Evolutionary conservation across 2,113 vertebrate species (phyloP), one percentile per base, ranked within the genome.

Genomic region (Budorcas taxicolor): DNA sequence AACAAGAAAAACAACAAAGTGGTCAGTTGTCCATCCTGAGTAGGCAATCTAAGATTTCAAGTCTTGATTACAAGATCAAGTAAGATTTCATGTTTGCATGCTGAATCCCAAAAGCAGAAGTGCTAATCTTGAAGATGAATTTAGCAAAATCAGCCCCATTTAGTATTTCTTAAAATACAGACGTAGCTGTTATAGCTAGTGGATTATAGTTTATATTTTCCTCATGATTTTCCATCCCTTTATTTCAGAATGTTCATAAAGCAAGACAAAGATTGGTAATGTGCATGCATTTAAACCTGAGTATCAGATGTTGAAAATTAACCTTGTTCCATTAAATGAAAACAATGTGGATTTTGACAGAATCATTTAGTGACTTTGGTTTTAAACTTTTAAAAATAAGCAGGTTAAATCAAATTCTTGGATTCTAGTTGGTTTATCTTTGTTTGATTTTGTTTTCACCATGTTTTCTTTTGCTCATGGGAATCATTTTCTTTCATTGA

Each of bases 191-290:
- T 80, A 60, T 33, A 74, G 80, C 53, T 40, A 80, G 50, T 83
- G 23, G 43, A 52, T 47, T 97, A n/a, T 87, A 97, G 84, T 76
- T 98, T 97, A 88, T 97, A 95, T 98, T 96, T 97, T 97, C 85
- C 76, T 97, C 93, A 97, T 91, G 45, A 89, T 78, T 98, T 98
- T 96, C 93, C 93, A 95, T 96, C 95, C 84, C 97, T 98, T 98
- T 97, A 97, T 97, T 98, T 95, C 94, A 98, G 98, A 98, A 92
- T 92, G 96, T 98, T 96, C 98, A 98, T 98, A 97, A 96, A 99
- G 78, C 98, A 98, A 98, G 98, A 98, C 98, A 97, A 95, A 98
- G 53, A 98, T 98, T 97, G 98, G 97, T 98, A 98, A 98, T 84
- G 47, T 98, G 97, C 97, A 98, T 97, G 97, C 45, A 50, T 87